A percentile compares a stretch with the other conserved stretches of the same genome.
phyloP scores from a whole-genome alignment of 2,888 invertebrate species.

The Drosophila ezoana region DNA sequence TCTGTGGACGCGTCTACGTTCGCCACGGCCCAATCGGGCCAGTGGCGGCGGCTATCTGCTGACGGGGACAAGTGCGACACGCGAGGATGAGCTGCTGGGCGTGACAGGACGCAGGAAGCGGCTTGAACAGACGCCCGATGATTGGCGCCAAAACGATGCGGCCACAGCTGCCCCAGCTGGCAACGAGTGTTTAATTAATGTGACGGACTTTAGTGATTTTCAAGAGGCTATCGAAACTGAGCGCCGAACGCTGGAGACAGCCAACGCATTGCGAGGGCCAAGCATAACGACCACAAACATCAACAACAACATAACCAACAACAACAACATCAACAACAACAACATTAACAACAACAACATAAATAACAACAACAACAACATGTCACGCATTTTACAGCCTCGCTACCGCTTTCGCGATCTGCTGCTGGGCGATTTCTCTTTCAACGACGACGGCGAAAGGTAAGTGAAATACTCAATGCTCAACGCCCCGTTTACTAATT shows the following conservation, averaged over 20 bases:
- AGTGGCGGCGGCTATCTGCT: conserved; percentile 84
- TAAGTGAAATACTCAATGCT: conserved; percentile 83
- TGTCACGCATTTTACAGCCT: conserved; percentile 86
- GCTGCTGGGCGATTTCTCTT: conserved; percentile 91
- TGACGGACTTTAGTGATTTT: conserved; percentile 76
- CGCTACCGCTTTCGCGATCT: conserved; percentile 91
- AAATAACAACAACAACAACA: conserved; percentile 54
- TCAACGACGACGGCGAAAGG: conserved; percentile 92
- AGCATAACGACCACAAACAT: conserved; percentile 53
- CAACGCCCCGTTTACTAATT: conserved; percentile 27
- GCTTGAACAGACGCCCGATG: conserved; percentile 19
- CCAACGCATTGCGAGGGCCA: conserved; percentile 55
- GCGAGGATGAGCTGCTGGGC: conserved; percentile 73
- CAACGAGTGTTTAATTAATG: conserved; percentile 83
- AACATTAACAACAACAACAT: conserved; percentile 38
- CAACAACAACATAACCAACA: conserved; percentile 33
- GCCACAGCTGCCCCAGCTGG: conserved; percentile 24
- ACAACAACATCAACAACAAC: conserved; percentile 41
- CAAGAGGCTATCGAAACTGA: conserved; percentile 48
- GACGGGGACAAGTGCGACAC: conserved; percentile 75
- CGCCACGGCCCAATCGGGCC: conserved; percentile 85
- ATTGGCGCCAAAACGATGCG: conserved; percentile 28
- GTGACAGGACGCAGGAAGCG: conserved; percentile 68
- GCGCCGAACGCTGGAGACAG: conserved; percentile 17
- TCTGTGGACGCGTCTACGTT: conserved; percentile 84